Percentiles rank a stretch among this genome's conserved stretches.
phyloP scores from a whole-genome alignment of 2,888 invertebrate species.

The Charanyca ferruginea region DNA sequence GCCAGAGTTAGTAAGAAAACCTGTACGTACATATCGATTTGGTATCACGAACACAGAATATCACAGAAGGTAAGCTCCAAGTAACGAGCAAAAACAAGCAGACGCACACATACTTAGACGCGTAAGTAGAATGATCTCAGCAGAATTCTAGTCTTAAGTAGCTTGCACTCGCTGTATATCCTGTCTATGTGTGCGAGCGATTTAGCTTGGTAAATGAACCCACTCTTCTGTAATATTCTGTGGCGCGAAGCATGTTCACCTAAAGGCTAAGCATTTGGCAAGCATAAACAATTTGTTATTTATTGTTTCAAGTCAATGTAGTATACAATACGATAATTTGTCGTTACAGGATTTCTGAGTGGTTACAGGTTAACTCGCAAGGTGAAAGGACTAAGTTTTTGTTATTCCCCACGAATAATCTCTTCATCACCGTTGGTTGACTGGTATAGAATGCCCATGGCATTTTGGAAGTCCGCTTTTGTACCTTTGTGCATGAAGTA shows the following conservation, averaged over 20 bases:
- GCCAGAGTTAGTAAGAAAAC: slow-evolving; percentile 76
- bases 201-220: not conserved
- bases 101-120: not conserved
- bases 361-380: slow-evolving; percentile 2
- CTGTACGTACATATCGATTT: slow-evolving; percentile 77
- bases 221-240: not conserved
- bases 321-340: slow-evolving; percentile 33
- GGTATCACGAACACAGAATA: slow-evolving; percentile 8
- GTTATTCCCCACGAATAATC: too few species aligned
- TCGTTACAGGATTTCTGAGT: slow-evolving; percentile 20
- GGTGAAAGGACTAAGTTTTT: not conserved
- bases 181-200: not conserved
- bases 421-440: too few species aligned
- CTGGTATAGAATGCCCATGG: too few species aligned
- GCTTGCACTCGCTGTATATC: not conserved
- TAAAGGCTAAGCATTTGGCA: slow-evolving; percentile 65
- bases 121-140: not conserved
- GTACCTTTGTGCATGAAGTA: too few species aligned
- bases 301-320: slow-evolving; percentile 48
- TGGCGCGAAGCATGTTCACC: slow-evolving; percentile 56
- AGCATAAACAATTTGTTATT: slow-evolving; percentile 64
- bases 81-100: not conserved
- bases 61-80: not conserved
- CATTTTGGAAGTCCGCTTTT: too few species aligned
- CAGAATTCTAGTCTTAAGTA: not conserved